Conservation (phyloP, 2,888 invertebrate species). For the Capitulum mitella region DNA sequence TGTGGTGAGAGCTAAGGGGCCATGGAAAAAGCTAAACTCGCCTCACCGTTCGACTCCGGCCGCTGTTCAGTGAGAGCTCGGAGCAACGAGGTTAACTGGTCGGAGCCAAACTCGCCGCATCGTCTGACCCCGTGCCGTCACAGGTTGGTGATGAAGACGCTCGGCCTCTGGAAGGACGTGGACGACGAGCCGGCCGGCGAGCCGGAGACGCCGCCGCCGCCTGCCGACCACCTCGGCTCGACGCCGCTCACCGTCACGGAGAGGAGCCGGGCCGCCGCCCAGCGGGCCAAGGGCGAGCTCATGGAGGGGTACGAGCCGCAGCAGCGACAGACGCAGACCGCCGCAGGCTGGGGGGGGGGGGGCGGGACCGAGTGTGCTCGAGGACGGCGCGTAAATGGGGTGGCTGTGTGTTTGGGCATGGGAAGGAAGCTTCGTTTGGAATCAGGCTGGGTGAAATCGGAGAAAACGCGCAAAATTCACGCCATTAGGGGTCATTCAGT, state of each 20-base stretch:
- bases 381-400: too few species aligned
- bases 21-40: too few species aligned
- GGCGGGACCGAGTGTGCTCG: too few species aligned
- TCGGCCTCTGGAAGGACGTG: constrained; percentile 79
- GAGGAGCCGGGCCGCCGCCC: not conserved
- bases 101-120: too few species aligned
- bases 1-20: too few species aligned
- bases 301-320: not conserved
- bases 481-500: too few species aligned
- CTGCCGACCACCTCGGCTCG: not conserved
- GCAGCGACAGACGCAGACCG: not conserved
- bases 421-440: not conserved
- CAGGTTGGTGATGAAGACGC: constrained; percentile 84
- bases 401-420: too few species aligned
- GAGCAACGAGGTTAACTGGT: too few species aligned
- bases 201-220: not conserved
- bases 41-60: too few species aligned
- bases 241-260: not conserved
- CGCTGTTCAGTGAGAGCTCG: too few species aligned
- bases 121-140: constrained; percentile 83
- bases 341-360: not conserved
- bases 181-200: not conserved
- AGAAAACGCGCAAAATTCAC: too few species aligned
- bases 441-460: not conserved
- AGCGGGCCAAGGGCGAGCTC: not conserved